Percentiles rank a stretch among this genome's conserved stretches.
Evolutionary conservation across 2,113 vertebrate species (phyloP).

Genomic region (Drymodes brunneopygia): DNA sequence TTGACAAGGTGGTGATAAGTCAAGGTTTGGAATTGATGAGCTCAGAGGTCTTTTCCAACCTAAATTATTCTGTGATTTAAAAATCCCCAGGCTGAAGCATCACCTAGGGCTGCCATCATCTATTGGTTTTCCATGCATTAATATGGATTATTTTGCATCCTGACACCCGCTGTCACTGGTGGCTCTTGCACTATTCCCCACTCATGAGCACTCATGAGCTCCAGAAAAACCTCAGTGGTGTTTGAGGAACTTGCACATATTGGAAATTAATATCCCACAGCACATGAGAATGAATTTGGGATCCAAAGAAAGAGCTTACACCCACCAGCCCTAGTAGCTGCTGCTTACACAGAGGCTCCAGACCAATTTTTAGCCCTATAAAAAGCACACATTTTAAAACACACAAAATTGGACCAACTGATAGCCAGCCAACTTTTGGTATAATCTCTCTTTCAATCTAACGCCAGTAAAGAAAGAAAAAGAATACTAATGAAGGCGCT

Average conservation of each 20-base stretch:
- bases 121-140: neutral
- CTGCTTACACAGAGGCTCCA: neutral
- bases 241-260: neutral
- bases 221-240: neutral
- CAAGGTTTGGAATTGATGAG: neutral
- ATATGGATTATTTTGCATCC: neutral
- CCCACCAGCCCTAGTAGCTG: neutral
- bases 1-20: neutral
- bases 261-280: neutral
- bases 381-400: conserved; percentile 17
- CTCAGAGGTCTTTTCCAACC: neutral
- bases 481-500: conserved; percentile 55
- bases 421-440: conserved; percentile 25
- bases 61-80: neutral
- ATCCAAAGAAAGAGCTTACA: neutral
- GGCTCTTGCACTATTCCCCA: neutral
- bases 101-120: neutral
- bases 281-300: neutral
- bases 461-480: conserved; percentile 42
- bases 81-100: neutral
- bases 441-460: conserved; percentile 42
- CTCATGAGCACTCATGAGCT: neutral
- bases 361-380: conserved; percentile 14
- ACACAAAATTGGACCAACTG: conserved; percentile 35
- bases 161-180: neutral